Conservation (phyloP, 1,140 invertebrate genomes). For the Andricus grossulariae region DNA sequence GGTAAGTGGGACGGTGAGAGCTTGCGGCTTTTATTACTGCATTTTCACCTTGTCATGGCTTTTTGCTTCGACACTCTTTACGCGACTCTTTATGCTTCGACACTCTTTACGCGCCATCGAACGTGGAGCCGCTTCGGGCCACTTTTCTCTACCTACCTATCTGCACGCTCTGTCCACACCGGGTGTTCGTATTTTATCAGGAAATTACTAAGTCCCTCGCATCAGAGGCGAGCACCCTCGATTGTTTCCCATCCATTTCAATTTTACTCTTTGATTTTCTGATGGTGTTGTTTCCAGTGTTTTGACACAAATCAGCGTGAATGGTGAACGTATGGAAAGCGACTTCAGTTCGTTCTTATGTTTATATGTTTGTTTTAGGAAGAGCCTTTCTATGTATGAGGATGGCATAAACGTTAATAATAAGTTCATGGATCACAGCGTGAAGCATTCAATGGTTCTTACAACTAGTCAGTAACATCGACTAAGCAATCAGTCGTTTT, state of each 20-base stretch:
- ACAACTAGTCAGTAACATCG: too few relatives aligned
- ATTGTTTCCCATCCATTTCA: not conserved
- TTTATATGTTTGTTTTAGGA: too few relatives aligned
- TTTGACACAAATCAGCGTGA: too few relatives aligned
- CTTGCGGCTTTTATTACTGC: slow-evolving; percentile 74
- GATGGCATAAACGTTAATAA: too few relatives aligned
- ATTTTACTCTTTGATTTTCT: too few relatives aligned
- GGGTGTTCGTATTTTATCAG: slow-evolving; percentile 4
- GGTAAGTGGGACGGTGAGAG: slow-evolving; percentile 48
- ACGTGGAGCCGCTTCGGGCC: slow-evolving; percentile 39
- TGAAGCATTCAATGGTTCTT: too few relatives aligned
- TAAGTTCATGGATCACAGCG: too few relatives aligned
- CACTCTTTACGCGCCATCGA: slow-evolving; percentile 71
- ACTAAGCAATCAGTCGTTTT: too few relatives aligned
- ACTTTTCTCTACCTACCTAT: slow-evolving; percentile 7
- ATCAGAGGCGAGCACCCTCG: not conserved
- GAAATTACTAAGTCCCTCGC: not conserved
- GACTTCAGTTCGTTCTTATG: too few relatives aligned
- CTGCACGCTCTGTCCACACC: not conserved
- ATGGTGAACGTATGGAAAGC: too few relatives aligned
- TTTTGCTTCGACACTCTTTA: slow-evolving; percentile 70
- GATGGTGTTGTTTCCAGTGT: too few relatives aligned
- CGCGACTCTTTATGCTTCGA: slow-evolving; percentile 66
- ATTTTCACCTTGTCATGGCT: slow-evolving; percentile 75
- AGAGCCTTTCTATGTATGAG: too few relatives aligned